A percentile compares a stretch with the other conserved stretches of the same genome.
Evolutionary conservation across 2,888 invertebrate species (phyloP).

Genomic region (Acanthococcus lagerstroemiae): DNA sequence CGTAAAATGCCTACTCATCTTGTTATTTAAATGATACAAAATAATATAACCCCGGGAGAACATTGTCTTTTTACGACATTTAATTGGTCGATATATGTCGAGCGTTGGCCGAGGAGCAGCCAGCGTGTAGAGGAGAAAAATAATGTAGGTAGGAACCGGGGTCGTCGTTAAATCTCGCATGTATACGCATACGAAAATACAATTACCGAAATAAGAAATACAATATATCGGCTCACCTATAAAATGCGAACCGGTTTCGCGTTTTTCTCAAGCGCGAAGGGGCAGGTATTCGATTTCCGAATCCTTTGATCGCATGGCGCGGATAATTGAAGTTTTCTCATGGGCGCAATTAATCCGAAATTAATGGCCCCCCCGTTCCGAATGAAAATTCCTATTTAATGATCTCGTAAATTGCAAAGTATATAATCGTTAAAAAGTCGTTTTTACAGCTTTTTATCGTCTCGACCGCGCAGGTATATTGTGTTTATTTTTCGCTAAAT

Average conservation of each 20-base stretch:
- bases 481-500: constrained; percentile 18
- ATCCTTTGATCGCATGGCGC: constrained; percentile 25
- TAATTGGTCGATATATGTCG: constrained; percentile 8
- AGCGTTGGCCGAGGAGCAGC: constrained; percentile 7
- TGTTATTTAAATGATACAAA: constrained; percentile 10
- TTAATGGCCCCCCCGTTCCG: constrained; percentile 12
- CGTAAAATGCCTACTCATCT: constrained; percentile 24
- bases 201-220: constrained; percentile 25
- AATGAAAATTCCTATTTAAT: constrained; percentile 17
- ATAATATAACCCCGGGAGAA: constrained; percentile 8
- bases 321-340: constrained; percentile 25
- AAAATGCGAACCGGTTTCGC: too few relatives aligned
- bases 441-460: constrained; percentile 15
- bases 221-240: constrained; percentile 19
- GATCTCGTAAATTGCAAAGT: constrained; percentile 26
- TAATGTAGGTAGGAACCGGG: constrained; percentile 18
- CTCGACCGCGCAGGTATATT: constrained; percentile 3
- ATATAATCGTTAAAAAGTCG: constrained; percentile 21
- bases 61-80: constrained; percentile 22
- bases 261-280: not conserved
- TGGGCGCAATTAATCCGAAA: constrained; percentile 25
- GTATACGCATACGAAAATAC: constrained; percentile 6
- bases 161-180: constrained; percentile 13
- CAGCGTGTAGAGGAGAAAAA: not conserved
- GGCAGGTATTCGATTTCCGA: constrained; percentile 9